Evolutionary conservation across 2,888 invertebrate genomes (phyloP).

Genomic region (Cryptocheilus praepositus): DNA sequence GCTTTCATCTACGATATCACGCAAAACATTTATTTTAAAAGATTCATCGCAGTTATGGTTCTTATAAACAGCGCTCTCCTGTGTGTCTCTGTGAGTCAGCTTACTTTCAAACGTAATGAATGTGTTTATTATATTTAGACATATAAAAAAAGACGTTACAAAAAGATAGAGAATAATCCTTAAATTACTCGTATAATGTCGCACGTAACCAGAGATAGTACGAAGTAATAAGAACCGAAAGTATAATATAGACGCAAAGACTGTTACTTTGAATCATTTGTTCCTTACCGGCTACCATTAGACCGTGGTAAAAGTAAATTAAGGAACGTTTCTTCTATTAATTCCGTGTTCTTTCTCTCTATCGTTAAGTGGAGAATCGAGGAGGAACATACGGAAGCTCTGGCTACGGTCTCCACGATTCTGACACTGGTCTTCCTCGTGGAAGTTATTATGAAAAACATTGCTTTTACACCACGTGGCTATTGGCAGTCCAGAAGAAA

Average conservation of each 20-base stretch:
- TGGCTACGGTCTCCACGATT: slow-evolving; percentile 91
- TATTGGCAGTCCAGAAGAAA: slow-evolving; percentile 99
- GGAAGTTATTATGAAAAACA: slow-evolving; percentile 98
- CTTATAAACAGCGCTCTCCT: slow-evolving; percentile 94
- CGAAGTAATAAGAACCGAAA: neutral
- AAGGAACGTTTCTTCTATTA: slow-evolving; percentile 21
- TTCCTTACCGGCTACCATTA: slow-evolving; percentile 53
- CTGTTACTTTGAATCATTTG: slow-evolving; percentile 54
- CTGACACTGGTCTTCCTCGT: slow-evolving; percentile 95
- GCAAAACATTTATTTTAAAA: slow-evolving; percentile 95
- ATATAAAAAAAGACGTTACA: neutral
- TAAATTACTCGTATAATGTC: slow-evolving; percentile 1
- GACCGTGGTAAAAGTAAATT: slow-evolving; percentile 50
- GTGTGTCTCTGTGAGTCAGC: slow-evolving; percentile 87
- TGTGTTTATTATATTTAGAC: slow-evolving; percentile 10
- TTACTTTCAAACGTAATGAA: slow-evolving; percentile 5
- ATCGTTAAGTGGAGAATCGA: slow-evolving; percentile 87
- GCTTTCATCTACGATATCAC: slow-evolving; percentile 98
- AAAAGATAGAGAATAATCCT: slow-evolving; percentile 2
- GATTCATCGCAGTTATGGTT: slow-evolving; percentile 95
- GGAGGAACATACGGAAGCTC: slow-evolving; percentile 85
- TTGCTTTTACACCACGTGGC: slow-evolving; percentile 97
- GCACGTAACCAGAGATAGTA: neutral
- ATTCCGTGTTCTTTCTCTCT: slow-evolving; percentile 53
- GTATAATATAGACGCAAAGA: slow-evolving; percentile 12